Evolutionary conservation across 1,140 invertebrate species (phyloP).

Genomic region (Drosophila lini): DNA sequence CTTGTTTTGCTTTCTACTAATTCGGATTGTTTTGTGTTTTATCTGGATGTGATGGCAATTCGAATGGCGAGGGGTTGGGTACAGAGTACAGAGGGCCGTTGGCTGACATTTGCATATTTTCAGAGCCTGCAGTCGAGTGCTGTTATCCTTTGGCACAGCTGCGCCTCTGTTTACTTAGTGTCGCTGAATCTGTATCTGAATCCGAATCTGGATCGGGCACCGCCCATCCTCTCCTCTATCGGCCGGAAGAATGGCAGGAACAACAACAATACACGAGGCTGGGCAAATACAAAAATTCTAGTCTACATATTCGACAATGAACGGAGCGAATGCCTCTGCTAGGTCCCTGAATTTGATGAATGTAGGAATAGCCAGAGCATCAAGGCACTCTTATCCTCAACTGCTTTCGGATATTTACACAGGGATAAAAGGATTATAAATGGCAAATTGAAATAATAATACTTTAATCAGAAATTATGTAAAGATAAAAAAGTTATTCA

Average conservation of each 20-base stretch:
- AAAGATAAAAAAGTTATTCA: neutral
- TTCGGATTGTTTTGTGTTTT: constrained; percentile 77
- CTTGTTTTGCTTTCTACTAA: constrained; percentile 67
- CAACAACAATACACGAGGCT: constrained; percentile 20
- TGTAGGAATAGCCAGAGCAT: constrained; percentile 42
- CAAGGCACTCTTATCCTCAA: constrained; percentile 14
- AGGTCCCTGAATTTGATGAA: constrained; percentile 64
- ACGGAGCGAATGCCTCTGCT: constrained; percentile 33
- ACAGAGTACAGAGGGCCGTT: constrained; percentile 8
- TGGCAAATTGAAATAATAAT: neutral
- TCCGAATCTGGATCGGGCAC: constrained; percentile 22
- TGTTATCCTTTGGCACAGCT: constrained; percentile 77
- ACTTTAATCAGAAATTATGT: neutral
- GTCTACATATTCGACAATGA: constrained; percentile 63
- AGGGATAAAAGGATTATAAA: neutral
- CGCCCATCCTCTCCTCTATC: constrained; percentile 22
- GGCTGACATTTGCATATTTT: constrained; percentile 73
- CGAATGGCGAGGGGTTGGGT: constrained; percentile 7
- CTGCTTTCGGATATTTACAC: constrained; percentile 18
- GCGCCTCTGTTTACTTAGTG: constrained; percentile 76
- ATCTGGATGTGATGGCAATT: constrained; percentile 70
- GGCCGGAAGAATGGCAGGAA: constrained; percentile 9
- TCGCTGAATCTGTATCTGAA: constrained; percentile 69
- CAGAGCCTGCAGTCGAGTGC: constrained; percentile 55
- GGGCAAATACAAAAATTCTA: constrained; percentile 66